phyloP scores from a whole-genome alignment of 2,888 invertebrate species.

The Leistus spinibarbis region DNA sequence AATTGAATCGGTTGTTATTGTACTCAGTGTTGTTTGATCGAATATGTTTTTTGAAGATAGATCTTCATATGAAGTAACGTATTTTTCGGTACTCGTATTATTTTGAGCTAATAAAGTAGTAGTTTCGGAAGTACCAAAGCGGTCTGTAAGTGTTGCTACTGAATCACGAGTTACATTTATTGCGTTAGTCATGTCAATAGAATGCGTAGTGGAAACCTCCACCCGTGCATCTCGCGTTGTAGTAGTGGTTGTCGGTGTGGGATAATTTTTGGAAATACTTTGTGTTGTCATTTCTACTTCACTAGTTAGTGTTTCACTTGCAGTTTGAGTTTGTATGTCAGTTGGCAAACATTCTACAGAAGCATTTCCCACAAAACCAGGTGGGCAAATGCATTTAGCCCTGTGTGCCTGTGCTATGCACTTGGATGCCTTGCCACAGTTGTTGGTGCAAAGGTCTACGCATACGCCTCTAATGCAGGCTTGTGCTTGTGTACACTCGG shows the following conservation, averaged over 20 bases:
- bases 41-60: neutral
- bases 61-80: neutral
- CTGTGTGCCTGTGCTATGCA: constrained; percentile 61
- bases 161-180: constrained; percentile 28
- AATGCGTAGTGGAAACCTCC: constrained; percentile 21
- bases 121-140: neutral
- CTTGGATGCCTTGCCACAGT: constrained; percentile 58
- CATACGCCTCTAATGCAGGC: constrained; percentile 61
- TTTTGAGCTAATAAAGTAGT: neutral
- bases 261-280: constrained; percentile 26
- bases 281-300: constrained; percentile 18
- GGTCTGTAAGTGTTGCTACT: constrained; percentile 16
- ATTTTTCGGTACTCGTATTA: neutral
- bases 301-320: constrained; percentile 15
- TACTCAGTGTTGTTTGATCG: neutral
- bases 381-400: constrained; percentile 57
- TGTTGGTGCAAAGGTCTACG: constrained; percentile 60
- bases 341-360: constrained; percentile 56
- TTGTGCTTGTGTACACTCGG: constrained; percentile 61
- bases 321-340: constrained; percentile 19
- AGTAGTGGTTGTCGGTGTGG: constrained; percentile 31
- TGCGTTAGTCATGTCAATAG: constrained; percentile 18
- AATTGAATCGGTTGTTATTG: neutral
- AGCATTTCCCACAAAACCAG: constrained; percentile 62
- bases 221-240: constrained; percentile 25